Evolutionary conservation across 2,113 vertebrate species (phyloP), one percentile per base, ranked within the genome.

Genomic region (Romanogobio albipinnatus): DNA sequence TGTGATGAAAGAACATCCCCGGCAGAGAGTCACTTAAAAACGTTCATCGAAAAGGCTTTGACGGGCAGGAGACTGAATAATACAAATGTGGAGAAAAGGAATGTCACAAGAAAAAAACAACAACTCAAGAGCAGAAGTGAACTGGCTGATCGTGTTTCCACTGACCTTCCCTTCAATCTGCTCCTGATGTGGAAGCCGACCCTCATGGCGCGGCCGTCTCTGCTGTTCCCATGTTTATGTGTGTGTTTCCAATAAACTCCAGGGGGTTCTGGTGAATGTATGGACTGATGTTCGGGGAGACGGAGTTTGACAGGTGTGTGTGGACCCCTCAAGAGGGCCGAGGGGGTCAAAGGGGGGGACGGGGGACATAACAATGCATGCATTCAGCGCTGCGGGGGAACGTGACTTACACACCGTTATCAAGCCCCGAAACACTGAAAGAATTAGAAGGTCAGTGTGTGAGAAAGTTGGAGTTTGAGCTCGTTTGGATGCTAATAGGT

Each of bases 161-260:
- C 43, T 53, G 75, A 86, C 49, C 43, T 76, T 26, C 74, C 24
- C 22, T 81, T 22, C 59, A 77, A 62, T 81, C 61, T 36, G 15
- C 61, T 81, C 78, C 78, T 81, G 24, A 81, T 61, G 66, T 71
- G 80, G 62, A 83, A 83, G 19, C 19, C 64, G 77, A 73, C 24
- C 26, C 64, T 71, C 58, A 29, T 22, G 22, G 22, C 22, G 68
- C 22, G 47, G 10, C 47, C 47, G 47, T 56, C 17, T 62, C 39
- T 22, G 58, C 58, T n/a, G 58, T 24, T 70, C 66, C 36, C 0
- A 9, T 71, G 76, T 75, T 59, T 24, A 47, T 49, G 14, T 9
- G 61, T 68, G 83, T 89, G 85, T 86, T 74, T 86, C 64, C 47
- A 86, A 88, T 88, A 86, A 88, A 75, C 78, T 82, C 33, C 76